Base-by-base conservation (phyloP, 2,888 invertebrate species). In the Nycteola revayana region DNA sequence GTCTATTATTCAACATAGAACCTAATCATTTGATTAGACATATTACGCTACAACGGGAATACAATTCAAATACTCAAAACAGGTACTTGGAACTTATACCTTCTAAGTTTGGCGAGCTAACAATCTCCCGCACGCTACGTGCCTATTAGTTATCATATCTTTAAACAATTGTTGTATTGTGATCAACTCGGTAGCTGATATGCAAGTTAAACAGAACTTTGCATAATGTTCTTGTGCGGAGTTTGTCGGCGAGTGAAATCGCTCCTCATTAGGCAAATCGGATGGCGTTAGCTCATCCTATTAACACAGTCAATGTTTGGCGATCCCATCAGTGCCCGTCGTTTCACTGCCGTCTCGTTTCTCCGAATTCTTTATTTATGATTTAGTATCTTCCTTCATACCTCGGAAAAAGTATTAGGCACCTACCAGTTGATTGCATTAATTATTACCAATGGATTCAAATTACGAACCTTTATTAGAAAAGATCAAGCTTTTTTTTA, bases 211-310 rank as follows among this genome's bases (percentile, higher is more conserved):
- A 85, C 72, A 79, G 65, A 75, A 77, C 72, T 84, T 79, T 76
- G 81, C 83, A 87, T 87, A 84, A 84, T 82, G 76, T 65, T 69
- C 71, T 66, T 67, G 71, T 60, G 60, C 66, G 57, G 65, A 72
- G 66, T 68, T 67, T 57, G 65, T 58, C 56, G 62, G 64, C 54
- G 66, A 66, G 59, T 66, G 60, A 63, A 79, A 77, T 81, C 79
- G 76, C 57, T 72, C 66, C 77, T 85, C 81, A 86, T 85, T 86
- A 85, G 75, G 85, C 77, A 84, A 84, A 87, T 85, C 81, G 76
- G 67, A 58, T 67, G 66, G 71, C 72, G 79, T 76, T 75, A 74
- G 79, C 73, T 76, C 70, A 76, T 70, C 71, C 82, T 78, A 84
- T 87, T 86, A 85, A 74, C 65, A 72, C 71, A 75, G 85, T 77